A percentile compares a stretch with the other conserved stretches of the same genome.
These are phyloP conservation scores for Sitophilus oryzae DNA, from an alignment of 1,140 invertebrate genomes.

Conservation along the genomic window DNA sequence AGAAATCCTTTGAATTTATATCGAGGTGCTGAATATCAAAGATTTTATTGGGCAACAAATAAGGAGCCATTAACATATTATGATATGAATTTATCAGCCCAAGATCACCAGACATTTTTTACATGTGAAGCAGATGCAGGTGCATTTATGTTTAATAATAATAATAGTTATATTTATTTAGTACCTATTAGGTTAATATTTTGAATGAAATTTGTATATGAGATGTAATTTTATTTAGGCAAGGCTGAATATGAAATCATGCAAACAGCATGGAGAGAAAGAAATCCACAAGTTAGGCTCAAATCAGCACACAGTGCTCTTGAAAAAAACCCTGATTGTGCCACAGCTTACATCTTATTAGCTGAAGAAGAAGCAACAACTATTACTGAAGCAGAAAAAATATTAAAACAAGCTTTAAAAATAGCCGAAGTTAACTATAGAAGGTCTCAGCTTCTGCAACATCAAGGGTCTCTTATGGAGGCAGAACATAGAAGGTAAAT, in stretches of 20 bases:
- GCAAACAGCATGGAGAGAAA: constrained; percentile 95
- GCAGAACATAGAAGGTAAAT: constrained; percentile 60
- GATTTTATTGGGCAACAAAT: constrained; percentile 84
- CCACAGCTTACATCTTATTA: constrained; percentile 89
- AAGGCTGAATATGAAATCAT: constrained; percentile 95
- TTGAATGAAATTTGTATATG: no score
- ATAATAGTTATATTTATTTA: not conserved
- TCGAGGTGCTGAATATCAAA: constrained; percentile 91
- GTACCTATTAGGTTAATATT: not conserved
- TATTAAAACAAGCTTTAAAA: constrained; percentile 82
- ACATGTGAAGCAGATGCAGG: constrained; percentile 87
- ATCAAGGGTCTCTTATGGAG: constrained; percentile 68
- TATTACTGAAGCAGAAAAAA: constrained; percentile 82
- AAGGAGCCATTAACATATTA: constrained; percentile 97
- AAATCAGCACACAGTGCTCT: constrained; percentile 89
- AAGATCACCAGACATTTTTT: constrained; percentile 98
- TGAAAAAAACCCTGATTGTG: constrained; percentile 88
- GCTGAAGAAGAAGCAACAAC: constrained; percentile 95
- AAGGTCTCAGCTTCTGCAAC: constrained; percentile 70
- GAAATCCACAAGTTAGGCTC: constrained; percentile 86
- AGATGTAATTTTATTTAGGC: constrained; percentile 6
- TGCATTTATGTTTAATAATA: not conserved
- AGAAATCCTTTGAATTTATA: constrained; percentile 94
- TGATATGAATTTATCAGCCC: constrained; percentile 98
- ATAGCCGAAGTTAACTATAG: constrained; percentile 82